Conservation (phyloP, 2,113 vertebrate genomes). For the Sander lucioperca region DNA sequence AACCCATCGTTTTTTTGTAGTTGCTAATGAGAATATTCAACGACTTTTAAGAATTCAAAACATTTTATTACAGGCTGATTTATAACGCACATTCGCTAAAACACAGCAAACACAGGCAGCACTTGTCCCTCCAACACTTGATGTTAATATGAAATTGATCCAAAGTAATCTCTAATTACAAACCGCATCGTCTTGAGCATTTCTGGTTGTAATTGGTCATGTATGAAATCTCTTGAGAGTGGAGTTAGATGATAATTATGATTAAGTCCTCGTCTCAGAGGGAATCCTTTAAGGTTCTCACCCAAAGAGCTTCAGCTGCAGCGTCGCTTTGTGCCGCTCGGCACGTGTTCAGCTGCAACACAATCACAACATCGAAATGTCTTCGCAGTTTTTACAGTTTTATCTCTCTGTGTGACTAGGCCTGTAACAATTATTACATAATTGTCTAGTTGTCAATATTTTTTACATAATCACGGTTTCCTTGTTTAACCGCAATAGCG, state of each 20-base stretch:
- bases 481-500: no score
- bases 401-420: background rate
- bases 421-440: no score
- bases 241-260: slow-evolving; percentile 60
- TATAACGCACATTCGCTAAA: slow-evolving; percentile 6
- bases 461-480: background rate
- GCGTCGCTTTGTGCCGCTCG: slow-evolving; percentile 1
- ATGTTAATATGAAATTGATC: slow-evolving; percentile 43
- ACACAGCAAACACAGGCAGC: slow-evolving; percentile 27
- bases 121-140: slow-evolving; percentile 7
- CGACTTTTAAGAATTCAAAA: slow-evolving; percentile 11
- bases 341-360: slow-evolving; percentile 32
- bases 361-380: slow-evolving; percentile 28
- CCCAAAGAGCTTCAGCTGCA: slow-evolving; percentile 22
- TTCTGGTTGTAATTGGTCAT: slow-evolving; percentile 46
- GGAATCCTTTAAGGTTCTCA: slow-evolving; percentile 46
- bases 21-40: background rate
- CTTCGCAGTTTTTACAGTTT: slow-evolving; percentile 31
- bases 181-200: slow-evolving; percentile 23
- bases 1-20: background rate
- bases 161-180: slow-evolving; percentile 44
- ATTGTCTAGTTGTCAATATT: no score
- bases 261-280: slow-evolving; percentile 45
- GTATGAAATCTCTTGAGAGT: slow-evolving; percentile 45
- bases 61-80: slow-evolving; percentile 9